Evolutionary conservation across 2,888 invertebrate species (phyloP), one percentile per base, ranked within the genome.

Genomic region (Argynnis bischoffii): DNA sequence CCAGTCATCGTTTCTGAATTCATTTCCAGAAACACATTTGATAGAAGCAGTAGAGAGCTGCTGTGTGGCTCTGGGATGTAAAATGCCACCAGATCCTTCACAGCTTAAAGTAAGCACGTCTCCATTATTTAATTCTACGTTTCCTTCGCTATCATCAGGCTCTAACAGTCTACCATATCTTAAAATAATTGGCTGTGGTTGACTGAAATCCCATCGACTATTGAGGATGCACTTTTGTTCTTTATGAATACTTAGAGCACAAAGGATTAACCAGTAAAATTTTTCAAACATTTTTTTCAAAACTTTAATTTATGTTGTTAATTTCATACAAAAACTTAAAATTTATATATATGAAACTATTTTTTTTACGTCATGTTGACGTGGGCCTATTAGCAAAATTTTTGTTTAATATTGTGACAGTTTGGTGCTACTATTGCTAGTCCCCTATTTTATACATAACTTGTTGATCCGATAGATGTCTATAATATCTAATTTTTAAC

Each of bases 151-250:
- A 64, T 90, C 89, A 14, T 79, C 83, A 0, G 92, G 92, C 70
- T 91, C 90, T 50, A 92, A 66, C 5, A 90, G 80, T 51, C 63
- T 74, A 0, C 81, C 86, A 60, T 89, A 72, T 65, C 80, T 82
- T 47, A 92, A 53, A 14, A 92, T 81, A 0, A 90, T 74, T 0
- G 92, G 92, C 1, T 87, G 78, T 0, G 90, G 90, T 74, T 91
- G 80, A 0, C 80, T 74, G 18, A 92, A 92, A 72, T 92, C 80
- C 11, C 74, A 69, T 21, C 90, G 76, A 1, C 84, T 77, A 55
- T 90, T 86, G 0, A 92, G 72, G 21, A 71, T 75, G 65, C 92
- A 92, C 74, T 79, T 79, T 46, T 78, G 81, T 0, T 79, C 78
- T 5, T 73, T 72, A 6, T 81, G 85, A 5, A 83, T 64, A 64